These are phyloP conservation scores for Ianthella basta DNA, from an alignment of 37 sponge, comb jelly and placozoan species.

Conservation along the genomic window DNA sequence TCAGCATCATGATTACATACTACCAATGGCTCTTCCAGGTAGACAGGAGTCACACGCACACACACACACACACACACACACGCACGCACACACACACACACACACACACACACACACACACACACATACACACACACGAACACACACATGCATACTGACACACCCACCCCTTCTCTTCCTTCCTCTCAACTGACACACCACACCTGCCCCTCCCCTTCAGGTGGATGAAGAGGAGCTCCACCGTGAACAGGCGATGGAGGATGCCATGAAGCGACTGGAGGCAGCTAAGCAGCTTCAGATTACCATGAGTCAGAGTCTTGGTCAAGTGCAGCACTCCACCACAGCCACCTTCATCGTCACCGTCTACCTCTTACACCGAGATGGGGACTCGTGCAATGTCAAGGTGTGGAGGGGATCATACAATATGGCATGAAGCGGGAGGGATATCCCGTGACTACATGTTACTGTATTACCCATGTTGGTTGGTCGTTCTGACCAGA, in stretches of 20 bases:
- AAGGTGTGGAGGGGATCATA: constrained; percentile 46
- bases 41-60: too few species aligned
- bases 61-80: too few species aligned
- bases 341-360: constrained; percentile 60
- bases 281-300: constrained; percentile 4
- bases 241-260: constrained; percentile 47
- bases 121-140: too few species aligned
- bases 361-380: constrained; percentile 54
- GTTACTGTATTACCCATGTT: too few species aligned
- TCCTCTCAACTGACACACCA: too few species aligned
- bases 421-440: too few species aligned
- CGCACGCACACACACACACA: not conserved
- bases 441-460: too few species aligned
- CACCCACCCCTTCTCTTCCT: too few species aligned
- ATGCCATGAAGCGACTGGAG: constrained; percentile 37
- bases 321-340: not conserved
- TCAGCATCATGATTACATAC: constrained; percentile 55
- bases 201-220: constrained; percentile 4
- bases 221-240: constrained; percentile 40
- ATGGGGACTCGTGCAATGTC: constrained; percentile 44
- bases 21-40: constrained; percentile 73
- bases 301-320: too few species aligned
- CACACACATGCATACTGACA: too few species aligned
- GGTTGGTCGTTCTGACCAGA: too few species aligned
- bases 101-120: not conserved